Conservation (phyloP, 2,888 invertebrate species). For the Drosophila melanosoma region DNA sequence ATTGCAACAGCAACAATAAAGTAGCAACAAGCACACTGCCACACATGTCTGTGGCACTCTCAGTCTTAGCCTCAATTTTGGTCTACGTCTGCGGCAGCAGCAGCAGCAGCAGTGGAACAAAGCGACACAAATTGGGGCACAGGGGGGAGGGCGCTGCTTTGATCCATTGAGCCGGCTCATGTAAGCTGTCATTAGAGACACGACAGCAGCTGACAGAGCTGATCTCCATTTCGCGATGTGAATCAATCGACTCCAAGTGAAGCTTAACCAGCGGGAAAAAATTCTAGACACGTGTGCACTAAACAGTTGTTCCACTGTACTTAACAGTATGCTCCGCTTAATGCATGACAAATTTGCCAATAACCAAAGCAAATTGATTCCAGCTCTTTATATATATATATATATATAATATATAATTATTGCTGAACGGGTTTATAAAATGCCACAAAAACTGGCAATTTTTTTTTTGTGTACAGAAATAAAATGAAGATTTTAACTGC, state of each 20-base stretch:
- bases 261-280: not conserved
- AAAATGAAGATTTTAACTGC: not conserved
- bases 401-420: not conserved
- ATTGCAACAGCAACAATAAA: not conserved
- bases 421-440: not conserved
- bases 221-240: conserved; percentile 23
- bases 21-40: not conserved
- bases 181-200: conserved; percentile 41
- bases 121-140: conserved; percentile 22
- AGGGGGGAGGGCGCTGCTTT: conserved; percentile 26
- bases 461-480: not conserved
- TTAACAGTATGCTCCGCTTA: not conserved
- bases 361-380: not conserved
- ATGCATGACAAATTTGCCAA: not conserved
- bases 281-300: not conserved
- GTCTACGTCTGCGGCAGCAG: not conserved
- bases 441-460: not conserved
- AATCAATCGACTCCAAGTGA: conserved; percentile 7
- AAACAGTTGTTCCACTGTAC: not conserved
- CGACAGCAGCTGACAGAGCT: conserved; percentile 8
- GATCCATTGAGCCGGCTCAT: conserved; percentile 37
- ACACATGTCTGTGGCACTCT: conserved; percentile 2
- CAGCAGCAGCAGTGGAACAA: not conserved
- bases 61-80: not conserved
- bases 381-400: not conserved